Conservation (phyloP, 2,888 invertebrate species). For the Orchesellides sinensis region DNA sequence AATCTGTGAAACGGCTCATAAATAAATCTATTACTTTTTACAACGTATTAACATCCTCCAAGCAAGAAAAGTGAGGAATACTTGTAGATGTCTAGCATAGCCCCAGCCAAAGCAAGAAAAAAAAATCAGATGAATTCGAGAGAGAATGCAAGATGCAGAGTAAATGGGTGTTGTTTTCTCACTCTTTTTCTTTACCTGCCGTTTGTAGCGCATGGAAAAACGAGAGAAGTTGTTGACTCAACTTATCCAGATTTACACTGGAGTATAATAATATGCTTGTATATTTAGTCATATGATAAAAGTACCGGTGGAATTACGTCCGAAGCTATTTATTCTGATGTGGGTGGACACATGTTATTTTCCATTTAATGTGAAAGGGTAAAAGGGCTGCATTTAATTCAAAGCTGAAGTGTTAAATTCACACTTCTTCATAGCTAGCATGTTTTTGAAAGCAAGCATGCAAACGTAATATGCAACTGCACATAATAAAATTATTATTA, state of each 20-base stretch:
- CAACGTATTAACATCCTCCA: too few relatives aligned
- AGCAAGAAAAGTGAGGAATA: too few relatives aligned
- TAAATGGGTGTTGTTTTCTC: background rate
- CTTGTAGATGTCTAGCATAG: background rate
- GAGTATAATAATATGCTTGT: too few relatives aligned
- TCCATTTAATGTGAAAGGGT: conserved; percentile 37
- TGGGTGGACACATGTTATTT: conserved; percentile 70
- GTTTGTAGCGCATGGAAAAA: too few relatives aligned
- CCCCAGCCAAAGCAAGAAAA: background rate
- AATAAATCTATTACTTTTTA: too few relatives aligned
- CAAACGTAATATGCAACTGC: background rate
- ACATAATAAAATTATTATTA: background rate
- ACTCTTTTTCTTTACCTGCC: too few relatives aligned
- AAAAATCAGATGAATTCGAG: background rate
- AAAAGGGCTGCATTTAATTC: conserved; percentile 53
- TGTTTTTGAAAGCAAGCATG: background rate
- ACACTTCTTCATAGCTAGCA: too few relatives aligned
- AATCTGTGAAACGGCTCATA: too few relatives aligned
- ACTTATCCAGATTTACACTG: too few relatives aligned
- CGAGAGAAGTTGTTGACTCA: background rate
- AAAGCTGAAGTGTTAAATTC: conserved; percentile 27
- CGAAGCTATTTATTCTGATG: conserved; percentile 73
- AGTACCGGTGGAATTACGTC: conserved; percentile 12
- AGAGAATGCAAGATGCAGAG: background rate
- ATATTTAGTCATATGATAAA: too few relatives aligned